Base-by-base conservation (phyloP, 1,140 invertebrate genomes). In the Diuraphis noxia region DNA sequence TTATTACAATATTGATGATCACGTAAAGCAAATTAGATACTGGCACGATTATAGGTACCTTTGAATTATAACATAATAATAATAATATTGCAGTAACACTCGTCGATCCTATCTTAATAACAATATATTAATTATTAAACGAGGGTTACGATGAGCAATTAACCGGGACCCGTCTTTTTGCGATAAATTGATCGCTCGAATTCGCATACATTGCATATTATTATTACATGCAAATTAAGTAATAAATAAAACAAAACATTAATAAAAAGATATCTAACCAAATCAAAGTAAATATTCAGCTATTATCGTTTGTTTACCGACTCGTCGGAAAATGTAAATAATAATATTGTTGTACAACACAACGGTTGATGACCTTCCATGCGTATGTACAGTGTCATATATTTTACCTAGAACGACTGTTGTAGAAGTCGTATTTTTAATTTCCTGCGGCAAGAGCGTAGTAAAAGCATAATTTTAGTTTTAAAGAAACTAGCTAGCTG, bases 381-480 rank as follows among this genome's bases (percentile, higher is more conserved):
- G 17, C n/a, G 30, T 72, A 13, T 72, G 56, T 72, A n/a, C 25
- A 56, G 52, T 72, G 56, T 34, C 56, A 72, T 72, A 23, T 49
- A 72, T n/a, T n/a, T 17, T 72, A n/a, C n/a, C 5, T 34, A n/a
- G 4, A 72, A 5, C 17, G 56, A 30, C 13, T 81, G 79, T 81
- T 10, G 19, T 81, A 38, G 36, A 38, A 25, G 79, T 40, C 10
- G 79, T 81, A 40, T 40, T 40, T 81, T 81, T 40, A 81, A 81
- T 81, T 81, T 81, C 79, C 79, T 25, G 79, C 36, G 17, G 79
- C 21, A 25, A 38, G 36, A 38, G 79, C 38, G 79, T 81, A 40
- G 79, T 81, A 38, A 81, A 40, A 40, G 34, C 77, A 36, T 79
- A 79, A 81, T 81, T 81, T 81, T 40, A 81, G 79, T 81, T 81